These are phyloP conservation scores for Meteorus sp. DNA, from an alignment of 1,140 invertebrate species.

Conservation along the genomic window DNA sequence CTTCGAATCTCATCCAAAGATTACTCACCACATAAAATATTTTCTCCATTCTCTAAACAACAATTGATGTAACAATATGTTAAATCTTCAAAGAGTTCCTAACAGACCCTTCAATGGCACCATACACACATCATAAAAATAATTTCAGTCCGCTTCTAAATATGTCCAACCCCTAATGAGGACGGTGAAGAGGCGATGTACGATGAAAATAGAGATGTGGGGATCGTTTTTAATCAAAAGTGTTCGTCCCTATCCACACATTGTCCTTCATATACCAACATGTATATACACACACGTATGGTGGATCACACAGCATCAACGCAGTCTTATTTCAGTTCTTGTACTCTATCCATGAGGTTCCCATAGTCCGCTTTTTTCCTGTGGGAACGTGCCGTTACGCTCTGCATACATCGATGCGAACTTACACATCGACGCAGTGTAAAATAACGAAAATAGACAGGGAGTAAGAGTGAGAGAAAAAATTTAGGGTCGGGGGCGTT, in stretches of 20 bases:
- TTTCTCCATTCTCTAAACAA: too few relatives aligned
- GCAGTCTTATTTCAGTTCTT: slow-evolving; percentile 35
- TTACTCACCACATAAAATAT: too few relatives aligned
- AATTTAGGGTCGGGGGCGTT: neutral
- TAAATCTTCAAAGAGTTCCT: neutral
- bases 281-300: neutral
- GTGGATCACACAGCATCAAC: neutral
- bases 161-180: slow-evolving; percentile 11
- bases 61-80: too few relatives aligned
- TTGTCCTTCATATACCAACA: neutral
- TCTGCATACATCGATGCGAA: too few relatives aligned
- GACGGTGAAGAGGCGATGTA: slow-evolving; percentile 1
- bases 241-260: slow-evolving; percentile 10
- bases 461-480: neutral
- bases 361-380: slow-evolving; percentile 44
- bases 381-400: slow-evolving; percentile 44
- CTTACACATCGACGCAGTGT: slow-evolving; percentile 23
- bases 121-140: too few relatives aligned
- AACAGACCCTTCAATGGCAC: neutral
- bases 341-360: slow-evolving; percentile 36
- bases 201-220: too few relatives aligned
- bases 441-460: neutral
- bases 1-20: too few relatives aligned
- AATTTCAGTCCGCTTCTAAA: neutral
- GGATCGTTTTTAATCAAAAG: slow-evolving; percentile 20